Evolutionary conservation across 53 echinoderm and acorn worm genomes (phyloP), one percentile per base, ranked within the genome.

Genomic region (Zoroaster sp.): DNA sequence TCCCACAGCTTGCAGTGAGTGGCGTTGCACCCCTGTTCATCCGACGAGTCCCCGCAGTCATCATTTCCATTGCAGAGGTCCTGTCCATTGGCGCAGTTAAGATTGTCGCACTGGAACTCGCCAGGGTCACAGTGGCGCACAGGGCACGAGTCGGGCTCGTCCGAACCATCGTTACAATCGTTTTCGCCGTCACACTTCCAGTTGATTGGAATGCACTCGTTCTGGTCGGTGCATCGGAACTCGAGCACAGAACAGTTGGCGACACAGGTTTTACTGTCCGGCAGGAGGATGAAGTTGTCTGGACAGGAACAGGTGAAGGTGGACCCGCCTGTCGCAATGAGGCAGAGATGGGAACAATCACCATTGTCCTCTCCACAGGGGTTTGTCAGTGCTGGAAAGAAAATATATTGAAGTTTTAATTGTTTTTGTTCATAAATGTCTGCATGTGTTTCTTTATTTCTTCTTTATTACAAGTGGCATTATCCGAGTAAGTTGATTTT

Each of bases 291-390:
- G 52, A 94, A 95, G 86, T 82, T 92, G 72, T 95, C 83, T 4
- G 98, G 98, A 72, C 98, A 97, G 31, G 88, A 87, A 83, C 98
- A 97, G 18, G 76, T 94, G 88, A 37, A 95, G 14, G 42, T 49
- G 9, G 46, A 3, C 4, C 94, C 95, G 5, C 92, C 88, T 20
- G 85, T 44, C 5, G 94, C 78, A 15, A 97, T 75, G n/a, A 97
- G 93, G 45, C 98, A 97, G 39, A 97, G 82, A 73, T 97, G 95
- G 33, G 92, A 92, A 69, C 98, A 97, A 18, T 94, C 98, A 31
- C 93, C 95, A 45, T 96, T 95, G 87, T 93, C 65, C 2, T 10
- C 28, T 11, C 89, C 94, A 83, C 98, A 97, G 4, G 98, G 98
- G 65, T 97, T 97, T 7, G 42, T 35, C 14, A 91, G 39, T 51